Evolutionary conservation across 2,797 vertebrate species (phyloP), one percentile per base, ranked within the genome.

Genomic region (Micrastur ruficollis): DNA sequence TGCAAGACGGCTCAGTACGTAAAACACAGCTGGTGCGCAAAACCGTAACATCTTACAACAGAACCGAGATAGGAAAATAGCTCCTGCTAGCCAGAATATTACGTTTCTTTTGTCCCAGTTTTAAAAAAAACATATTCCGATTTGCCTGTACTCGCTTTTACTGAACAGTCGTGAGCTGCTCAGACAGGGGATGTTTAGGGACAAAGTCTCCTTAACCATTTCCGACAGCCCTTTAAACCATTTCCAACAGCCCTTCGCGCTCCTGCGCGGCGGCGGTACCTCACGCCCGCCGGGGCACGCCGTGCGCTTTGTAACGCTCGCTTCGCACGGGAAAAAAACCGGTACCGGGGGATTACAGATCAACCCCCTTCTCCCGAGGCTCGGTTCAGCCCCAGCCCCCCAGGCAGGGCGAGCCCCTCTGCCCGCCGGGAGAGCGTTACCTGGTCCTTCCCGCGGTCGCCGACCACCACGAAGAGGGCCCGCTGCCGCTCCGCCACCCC

Each of bases 391-490:
- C 21, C 12, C n/a, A 21, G 38, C 62, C 27, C 26, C 36, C 18
- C 40, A 42, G 15, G 40, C 40, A 42, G 40, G 40, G 40, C 40
- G 40, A 42, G 42, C 2, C 32, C 71, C 38, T 5, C 49, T 0
- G 31, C 67, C 85, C 16, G 19, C 32, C 27, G 23, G 5, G 7
- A 12, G 14, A 14, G 31, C 6, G 10, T 95, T 88, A 99, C 99
- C 99, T 99, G 99, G 95, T 99, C 99, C 98, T 98, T 99, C 14
- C 99, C 99, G 49, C 98, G 99, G 95, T 99, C 99, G 6, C 99
- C 99, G 14, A 99, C 99, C 71, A 99, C 97, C 71, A 99, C 98
- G 94, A 99, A 99, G 88, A 99, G 97, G 49, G 98, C 98, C 15
- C 99, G 98, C 71, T 99, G 98, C 63, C 98, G 97, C 95, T 99